Base-by-base conservation (phyloP, 1,140 invertebrate genomes). In the Bombus soroeensis region DNA sequence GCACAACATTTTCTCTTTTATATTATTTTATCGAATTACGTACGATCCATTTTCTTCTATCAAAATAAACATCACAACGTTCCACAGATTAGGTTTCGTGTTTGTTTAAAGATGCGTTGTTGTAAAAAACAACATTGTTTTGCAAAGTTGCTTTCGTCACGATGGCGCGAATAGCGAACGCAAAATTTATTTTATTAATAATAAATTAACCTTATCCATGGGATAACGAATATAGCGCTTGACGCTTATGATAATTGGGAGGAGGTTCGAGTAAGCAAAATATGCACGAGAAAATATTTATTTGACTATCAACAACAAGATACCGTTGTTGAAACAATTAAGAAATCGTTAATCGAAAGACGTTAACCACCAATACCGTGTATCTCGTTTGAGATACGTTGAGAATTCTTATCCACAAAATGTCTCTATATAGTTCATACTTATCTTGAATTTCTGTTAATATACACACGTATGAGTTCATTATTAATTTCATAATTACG, bases 381-480 rank as follows among this genome's bases (percentile, higher is more conserved):
- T 62, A 73, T 81, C 53, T 25, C 12, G 22, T 81, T 43, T 22
- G n/a, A n/a, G n/a, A n/a, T n/a, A n/a, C n/a, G 37, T 73, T 73
- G 47, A 43, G n/a, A 6, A 81, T 22, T 73, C 13, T 34, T 43
- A 43, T 25, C 34, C 59, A 18, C 18, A 22, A 18, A 53, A 53
- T 53, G 47, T 2, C 47, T 18, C 18, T 22, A 22, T 2, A 22
- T 53, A 2, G 18, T 5, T 22, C 0, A 5, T 18, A 22, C 5
- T 53, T 53, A 53, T 53, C 18, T 53, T 53, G 18, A 18, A 53
- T 53, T 6, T 22, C 1, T 53, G 5, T 53, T 53, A 22, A 53
- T 22, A 22, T 18, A 22, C 47, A 6, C 12, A n/a, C 12, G 3
- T 62, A 62, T 10, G 25, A 10, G 28, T 62, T n/a, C 12, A 12